These are phyloP conservation scores for Drosophila watanabei DNA, from an alignment of 1,140 invertebrate genomes.

Conservation along the genomic window DNA sequence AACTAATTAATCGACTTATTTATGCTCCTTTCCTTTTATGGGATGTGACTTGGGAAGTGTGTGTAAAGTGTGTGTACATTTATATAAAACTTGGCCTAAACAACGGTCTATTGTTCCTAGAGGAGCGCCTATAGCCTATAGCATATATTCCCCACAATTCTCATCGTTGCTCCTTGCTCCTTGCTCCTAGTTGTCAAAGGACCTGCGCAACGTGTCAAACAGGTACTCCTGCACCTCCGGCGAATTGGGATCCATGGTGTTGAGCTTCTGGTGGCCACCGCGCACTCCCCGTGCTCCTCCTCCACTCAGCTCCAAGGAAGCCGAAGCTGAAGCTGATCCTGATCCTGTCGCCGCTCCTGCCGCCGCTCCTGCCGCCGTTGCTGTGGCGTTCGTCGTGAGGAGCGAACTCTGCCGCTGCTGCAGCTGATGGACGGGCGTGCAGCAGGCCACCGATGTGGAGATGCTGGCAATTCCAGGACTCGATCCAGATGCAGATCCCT, in stretches of 20 bases:
- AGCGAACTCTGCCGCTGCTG: constrained; percentile 74
- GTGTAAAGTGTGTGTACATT: constrained; percentile 36
- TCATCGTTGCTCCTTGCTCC: constrained; percentile 42
- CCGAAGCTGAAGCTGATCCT: too few species aligned
- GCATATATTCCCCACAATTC: too few species aligned
- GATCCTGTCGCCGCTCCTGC: background rate
- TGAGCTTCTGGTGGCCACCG: constrained; percentile 85
- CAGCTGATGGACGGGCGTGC: constrained; percentile 69
- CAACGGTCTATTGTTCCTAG: constrained; percentile 30
- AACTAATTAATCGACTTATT: constrained; percentile 64
- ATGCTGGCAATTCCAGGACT: constrained; percentile 58
- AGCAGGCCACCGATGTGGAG: constrained; percentile 63
- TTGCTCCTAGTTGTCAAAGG: constrained; percentile 86
- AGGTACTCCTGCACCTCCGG: constrained; percentile 88
- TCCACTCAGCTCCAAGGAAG: too few species aligned
- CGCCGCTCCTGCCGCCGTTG: background rate
- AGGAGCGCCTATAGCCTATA: constrained; percentile 20
- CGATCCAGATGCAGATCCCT: too few species aligned
- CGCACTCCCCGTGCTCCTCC: constrained; percentile 32
- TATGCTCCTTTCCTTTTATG: constrained; percentile 17
- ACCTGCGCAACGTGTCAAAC: constrained; percentile 88
- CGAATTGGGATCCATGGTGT: constrained; percentile 87
- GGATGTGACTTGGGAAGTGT: constrained; percentile 8
- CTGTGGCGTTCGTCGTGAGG: constrained; percentile 15
- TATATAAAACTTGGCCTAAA: constrained; percentile 79